Percentiles rank a stretch among this genome's conserved stretches.
phyloP scores from a whole-genome alignment of 2,797 vertebrate species.

The Alfaro cultratus region DNA sequence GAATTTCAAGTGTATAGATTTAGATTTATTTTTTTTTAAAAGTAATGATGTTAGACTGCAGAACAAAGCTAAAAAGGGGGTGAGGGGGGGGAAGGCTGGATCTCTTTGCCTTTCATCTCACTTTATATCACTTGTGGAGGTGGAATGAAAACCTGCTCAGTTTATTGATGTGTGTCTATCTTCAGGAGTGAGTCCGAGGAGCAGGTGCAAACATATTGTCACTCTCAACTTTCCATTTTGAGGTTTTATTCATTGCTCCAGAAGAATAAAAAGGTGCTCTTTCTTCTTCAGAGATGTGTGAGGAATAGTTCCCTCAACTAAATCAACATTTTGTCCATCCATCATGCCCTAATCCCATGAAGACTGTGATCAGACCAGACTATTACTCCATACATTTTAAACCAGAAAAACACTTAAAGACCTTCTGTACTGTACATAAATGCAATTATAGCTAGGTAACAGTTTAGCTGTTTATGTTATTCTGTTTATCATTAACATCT shows the following conservation, averaged over 20 bases:
- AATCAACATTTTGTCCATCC: conserved; percentile 27
- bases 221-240: conserved; percentile 49
- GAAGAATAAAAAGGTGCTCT: conserved; percentile 4
- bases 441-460: conserved; percentile 13
- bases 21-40: conserved; percentile 34
- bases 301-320: background rate
- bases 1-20: conserved; percentile 57
- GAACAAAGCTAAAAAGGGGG: conserved; percentile 36
- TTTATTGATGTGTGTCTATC: conserved; percentile 30
- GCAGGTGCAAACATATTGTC: conserved; percentile 52
- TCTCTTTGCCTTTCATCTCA: conserved; percentile 21
- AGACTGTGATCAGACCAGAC: conserved; percentile 28
- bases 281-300: conserved; percentile 14
- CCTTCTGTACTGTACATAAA: conserved; percentile 13
- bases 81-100: conserved; percentile 1
- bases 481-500: background rate
- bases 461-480: conserved; percentile 10
- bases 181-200: conserved; percentile 34
- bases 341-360: conserved; percentile 6
- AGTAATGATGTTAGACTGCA: conserved; percentile 31
- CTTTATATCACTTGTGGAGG: conserved; percentile 52
- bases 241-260: conserved; percentile 42
- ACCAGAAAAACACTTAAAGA: conserved; percentile 1
- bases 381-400: conserved; percentile 4
- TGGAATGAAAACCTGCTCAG: conserved; percentile 44